phyloP scores from a whole-genome alignment of 92 coral and sea anemone species.

The Zoanthus gigantus region DNA sequence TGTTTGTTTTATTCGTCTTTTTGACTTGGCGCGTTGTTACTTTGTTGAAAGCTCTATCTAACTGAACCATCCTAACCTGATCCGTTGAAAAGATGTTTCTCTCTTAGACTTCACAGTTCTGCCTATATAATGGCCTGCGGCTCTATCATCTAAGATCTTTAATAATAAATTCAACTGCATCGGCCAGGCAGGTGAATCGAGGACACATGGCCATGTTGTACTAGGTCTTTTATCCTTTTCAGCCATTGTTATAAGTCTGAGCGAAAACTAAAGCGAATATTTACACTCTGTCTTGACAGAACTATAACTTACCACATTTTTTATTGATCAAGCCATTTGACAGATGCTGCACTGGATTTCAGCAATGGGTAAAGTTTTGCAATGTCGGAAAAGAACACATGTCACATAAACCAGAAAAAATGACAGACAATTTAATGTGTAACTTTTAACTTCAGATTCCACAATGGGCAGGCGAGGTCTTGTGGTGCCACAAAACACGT shows the following conservation, averaged over 20 bases:
- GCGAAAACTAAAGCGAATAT: neutral
- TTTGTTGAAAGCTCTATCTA: neutral
- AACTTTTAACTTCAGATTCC: conserved; percentile 58
- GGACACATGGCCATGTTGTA: neutral
- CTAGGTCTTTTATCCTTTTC: neutral
- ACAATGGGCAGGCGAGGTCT: conserved; percentile 93
- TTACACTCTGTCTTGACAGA: neutral
- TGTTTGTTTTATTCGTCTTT: neutral
- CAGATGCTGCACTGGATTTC: neutral
- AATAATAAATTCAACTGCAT: neutral
- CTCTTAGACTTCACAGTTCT: neutral
- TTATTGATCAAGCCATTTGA: neutral
- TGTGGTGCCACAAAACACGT: conserved; percentile 96
- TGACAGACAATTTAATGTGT: neutral
- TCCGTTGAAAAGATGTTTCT: neutral
- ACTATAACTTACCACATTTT: neutral
- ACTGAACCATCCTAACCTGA: neutral
- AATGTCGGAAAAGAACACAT: neutral
- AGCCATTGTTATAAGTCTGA: neutral
- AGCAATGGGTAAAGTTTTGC: conserved; percentile 21
- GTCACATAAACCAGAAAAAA: neutral
- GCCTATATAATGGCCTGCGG: neutral
- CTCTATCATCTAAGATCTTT: neutral
- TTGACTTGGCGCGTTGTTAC: neutral
- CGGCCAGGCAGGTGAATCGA: conserved; percentile 16